phyloP scores from a whole-genome alignment of 2,888 invertebrate genomes.

The Urechis unicinctus region DNA sequence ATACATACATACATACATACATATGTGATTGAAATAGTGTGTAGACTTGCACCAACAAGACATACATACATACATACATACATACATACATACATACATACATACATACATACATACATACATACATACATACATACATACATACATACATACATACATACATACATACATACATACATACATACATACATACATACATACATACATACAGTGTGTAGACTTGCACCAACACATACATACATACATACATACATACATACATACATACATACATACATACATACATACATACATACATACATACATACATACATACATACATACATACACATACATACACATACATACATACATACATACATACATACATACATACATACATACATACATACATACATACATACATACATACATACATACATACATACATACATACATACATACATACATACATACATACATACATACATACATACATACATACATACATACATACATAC shows the following conservation, averaged over 20 bases:
- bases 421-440: not conserved
- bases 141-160: constrained; percentile 8
- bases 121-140: constrained; percentile 6
- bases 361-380: constrained; percentile 5
- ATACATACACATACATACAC: not conserved
- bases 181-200: constrained; percentile 6
- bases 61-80: no score
- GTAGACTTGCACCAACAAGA: no score
- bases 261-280: constrained; percentile 10
- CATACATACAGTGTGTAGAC: constrained; percentile 2
- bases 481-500: not conserved
- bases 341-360: not conserved
- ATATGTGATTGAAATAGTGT: no score
- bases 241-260: constrained; percentile 7
- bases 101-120: constrained; percentile 5
- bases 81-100: constrained; percentile 6
- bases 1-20: no score
- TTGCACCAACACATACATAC: not conserved
- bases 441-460: constrained; percentile 2
- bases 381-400: constrained; percentile 3
- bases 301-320: not conserved
- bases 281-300: constrained; percentile 4
- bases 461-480: not conserved
- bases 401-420: not conserved
- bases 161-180: constrained; percentile 7